Percentiles rank a stretch among this genome's conserved stretches.
phyloP scores from a whole-genome alignment of 2,797 vertebrate species.

The Otolemur crassicaudatus region DNA sequence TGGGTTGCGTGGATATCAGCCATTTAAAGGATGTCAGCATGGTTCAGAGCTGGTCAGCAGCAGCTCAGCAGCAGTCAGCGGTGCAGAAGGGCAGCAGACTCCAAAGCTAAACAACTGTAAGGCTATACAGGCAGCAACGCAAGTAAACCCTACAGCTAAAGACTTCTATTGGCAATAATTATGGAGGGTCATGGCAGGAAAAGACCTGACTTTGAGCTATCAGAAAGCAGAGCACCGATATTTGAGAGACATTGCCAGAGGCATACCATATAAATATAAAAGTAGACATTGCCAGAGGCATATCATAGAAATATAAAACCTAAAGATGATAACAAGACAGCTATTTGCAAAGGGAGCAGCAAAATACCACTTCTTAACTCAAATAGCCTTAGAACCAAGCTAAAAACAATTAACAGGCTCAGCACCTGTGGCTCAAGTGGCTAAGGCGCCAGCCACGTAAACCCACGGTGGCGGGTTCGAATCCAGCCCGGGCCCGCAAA shows the following conservation, averaged over 20 bases:
- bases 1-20: neutral
- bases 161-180: neutral
- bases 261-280: neutral
- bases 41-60: neutral
- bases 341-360: neutral
- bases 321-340: constrained; percentile 10
- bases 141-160: neutral
- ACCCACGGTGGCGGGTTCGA: too few species aligned
- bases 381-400: neutral
- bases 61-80: neutral
- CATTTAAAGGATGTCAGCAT: neutral
- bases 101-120: neutral
- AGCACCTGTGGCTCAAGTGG: too few species aligned
- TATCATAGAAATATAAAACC: constrained; percentile 48
- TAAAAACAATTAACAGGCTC: neutral
- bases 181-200: neutral
- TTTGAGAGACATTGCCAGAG: neutral
- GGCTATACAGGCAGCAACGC: neutral
- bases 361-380: neutral
- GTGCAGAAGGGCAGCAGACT: neutral
- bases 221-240: neutral
- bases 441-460: too few species aligned
- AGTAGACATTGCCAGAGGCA: too few species aligned
- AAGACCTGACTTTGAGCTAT: neutral
- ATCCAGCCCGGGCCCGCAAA: too few species aligned